Base-by-base conservation (phyloP, 2,113 vertebrate species). In the Aphyosemion australe region DNA sequence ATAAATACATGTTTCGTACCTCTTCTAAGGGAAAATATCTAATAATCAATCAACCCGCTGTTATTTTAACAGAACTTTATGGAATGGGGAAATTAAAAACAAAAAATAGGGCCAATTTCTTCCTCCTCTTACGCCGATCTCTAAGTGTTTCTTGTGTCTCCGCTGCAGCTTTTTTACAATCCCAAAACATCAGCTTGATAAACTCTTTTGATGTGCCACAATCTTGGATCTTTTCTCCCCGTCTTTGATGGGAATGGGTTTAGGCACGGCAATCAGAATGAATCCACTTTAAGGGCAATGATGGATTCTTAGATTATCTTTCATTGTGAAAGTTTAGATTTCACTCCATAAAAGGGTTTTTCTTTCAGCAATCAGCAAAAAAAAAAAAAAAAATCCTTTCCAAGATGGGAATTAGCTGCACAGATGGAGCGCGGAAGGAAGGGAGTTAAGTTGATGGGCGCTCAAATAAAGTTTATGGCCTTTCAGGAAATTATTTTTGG, bases 241-340 rank as follows among this genome's bases (percentile, higher is more conserved):
- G 66, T 79, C 80, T 85, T 80, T 86, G 87, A 90, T 61, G 79
- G 84, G 67, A 73, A 79, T 77, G 70, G 84, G 78, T 90, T 89
- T 90, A 89, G 88, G 85, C 88, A 81, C 73, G 87, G 85, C 81
- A 84, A 91, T 91, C 89, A 84, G 56, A 87, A 87, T 54, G 12
- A 50, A 84, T 89, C 89, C 85, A 83, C 69, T 74, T 80, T 61
- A 69, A 76, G 55, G 78, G 51, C 80, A 84, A 55, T 87, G 88
- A 91, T 85, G 84, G 89, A 89, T 88, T 84, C 72, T 61, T 68
- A 87, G 86, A 88, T 88, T 83, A 88, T 85, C 80, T 80, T 75
- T 72, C 61, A 65, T 52, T 72, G 73, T 52, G 31, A 82, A 83
- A 84, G 60, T 84, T 83, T 74, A 56, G 51, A 68, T 80, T 73